Conservation (phyloP, 1,140 invertebrate genomes). For the Euura lappo region DNA sequence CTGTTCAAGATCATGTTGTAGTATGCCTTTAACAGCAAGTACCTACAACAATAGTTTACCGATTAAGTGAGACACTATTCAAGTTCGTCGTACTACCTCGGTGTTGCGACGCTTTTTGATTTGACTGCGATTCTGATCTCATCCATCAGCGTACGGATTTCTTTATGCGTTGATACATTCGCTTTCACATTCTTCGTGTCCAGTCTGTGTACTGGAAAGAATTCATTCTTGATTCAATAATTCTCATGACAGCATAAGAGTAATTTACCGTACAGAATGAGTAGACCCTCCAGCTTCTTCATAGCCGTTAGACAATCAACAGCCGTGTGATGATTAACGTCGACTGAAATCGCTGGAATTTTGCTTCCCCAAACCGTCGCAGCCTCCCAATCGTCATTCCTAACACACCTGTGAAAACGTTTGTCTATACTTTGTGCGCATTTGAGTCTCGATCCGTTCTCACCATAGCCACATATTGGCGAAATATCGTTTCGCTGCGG, state of each 20-base stretch:
- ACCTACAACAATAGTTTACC: slow-evolving; percentile 32
- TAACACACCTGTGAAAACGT: slow-evolving; percentile 41
- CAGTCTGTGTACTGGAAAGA: slow-evolving; percentile 42
- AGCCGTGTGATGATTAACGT: slow-evolving; percentile 40
- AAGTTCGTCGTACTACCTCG: slow-evolving; percentile 38
- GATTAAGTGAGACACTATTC: slow-evolving; percentile 4
- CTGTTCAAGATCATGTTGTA: slow-evolving; percentile 43
- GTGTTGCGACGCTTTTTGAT: slow-evolving; percentile 27
- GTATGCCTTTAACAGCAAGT: slow-evolving; percentile 48
- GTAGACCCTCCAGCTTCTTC: slow-evolving; percentile 48
- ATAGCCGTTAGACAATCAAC: slow-evolving; percentile 39
- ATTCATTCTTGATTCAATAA: neutral
- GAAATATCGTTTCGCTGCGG: slow-evolving; percentile 49
- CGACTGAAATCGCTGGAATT: slow-evolving; percentile 22
- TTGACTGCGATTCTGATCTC: slow-evolving; percentile 39
- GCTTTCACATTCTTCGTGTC: slow-evolving; percentile 37
- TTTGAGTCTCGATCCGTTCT: slow-evolving; percentile 13
- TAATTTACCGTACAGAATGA: slow-evolving; percentile 49
- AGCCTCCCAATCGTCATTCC: slow-evolving; percentile 51
- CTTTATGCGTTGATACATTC: slow-evolving; percentile 24
- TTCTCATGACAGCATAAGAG: slow-evolving; percentile 8
- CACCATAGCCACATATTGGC: slow-evolving; percentile 57
- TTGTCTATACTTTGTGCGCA: neutral
- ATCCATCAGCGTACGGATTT: slow-evolving; percentile 39
- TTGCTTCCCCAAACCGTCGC: slow-evolving; percentile 40